A percentile compares a stretch with the other conserved stretches of the same genome.
phyloP scores from a whole-genome alignment of 2,888 invertebrate genomes.

The Eupithecia vulgata region DNA sequence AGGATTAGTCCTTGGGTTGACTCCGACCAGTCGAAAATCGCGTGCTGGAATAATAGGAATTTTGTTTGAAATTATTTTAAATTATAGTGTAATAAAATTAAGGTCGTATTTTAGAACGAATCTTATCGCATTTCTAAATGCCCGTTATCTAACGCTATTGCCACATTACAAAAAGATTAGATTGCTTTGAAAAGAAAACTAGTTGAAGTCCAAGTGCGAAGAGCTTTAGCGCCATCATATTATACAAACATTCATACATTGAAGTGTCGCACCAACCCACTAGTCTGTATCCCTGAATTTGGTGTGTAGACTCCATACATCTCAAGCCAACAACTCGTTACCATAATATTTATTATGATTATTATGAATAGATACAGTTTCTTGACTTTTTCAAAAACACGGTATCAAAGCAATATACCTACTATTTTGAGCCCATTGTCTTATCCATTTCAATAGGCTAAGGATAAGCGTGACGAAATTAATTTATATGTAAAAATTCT shows the following conservation, averaged over 20 bases:
- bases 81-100: not conserved
- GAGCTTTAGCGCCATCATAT: too few relatives aligned
- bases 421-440: not conserved
- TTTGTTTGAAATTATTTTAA: not conserved
- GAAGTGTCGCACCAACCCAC: too few relatives aligned
- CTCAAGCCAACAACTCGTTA: not conserved
- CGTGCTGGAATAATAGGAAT: conserved; percentile 58
- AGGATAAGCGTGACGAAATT: not conserved
- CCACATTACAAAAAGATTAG: too few relatives aligned
- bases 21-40: conserved; percentile 89
- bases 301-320: too few relatives aligned
- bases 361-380: not conserved
- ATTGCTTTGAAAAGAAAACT: too few relatives aligned
- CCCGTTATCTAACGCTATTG: not conserved
- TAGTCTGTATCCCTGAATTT: too few relatives aligned
- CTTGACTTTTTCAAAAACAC: not conserved
- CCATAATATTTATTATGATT: not conserved
- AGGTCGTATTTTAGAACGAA: not conserved
- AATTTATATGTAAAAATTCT: not conserved
- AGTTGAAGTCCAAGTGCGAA: too few relatives aligned
- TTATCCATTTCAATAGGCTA: not conserved
- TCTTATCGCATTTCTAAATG: not conserved
- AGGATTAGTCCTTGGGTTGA: conserved; percentile 90
- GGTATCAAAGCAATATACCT: not conserved
- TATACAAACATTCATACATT: too few relatives aligned